A percentile compares a stretch with the other conserved stretches of the same genome.
These are phyloP conservation scores for Siniperca obscura DNA, from an alignment of 2,797 vertebrate species.

Conservation along the genomic window DNA sequence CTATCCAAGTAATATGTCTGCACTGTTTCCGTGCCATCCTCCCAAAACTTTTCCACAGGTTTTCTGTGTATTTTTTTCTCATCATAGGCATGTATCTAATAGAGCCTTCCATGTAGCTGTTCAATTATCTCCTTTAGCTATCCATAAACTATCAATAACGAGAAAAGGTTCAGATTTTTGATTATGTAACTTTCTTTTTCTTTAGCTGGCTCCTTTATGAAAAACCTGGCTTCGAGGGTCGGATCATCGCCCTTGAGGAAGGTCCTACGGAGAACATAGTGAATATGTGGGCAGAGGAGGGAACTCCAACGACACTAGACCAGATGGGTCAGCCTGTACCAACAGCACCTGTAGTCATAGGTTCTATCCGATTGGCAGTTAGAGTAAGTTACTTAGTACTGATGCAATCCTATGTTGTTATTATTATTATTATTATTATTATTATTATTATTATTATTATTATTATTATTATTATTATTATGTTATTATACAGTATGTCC, in stretches of 20 bases:
- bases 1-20: background rate
- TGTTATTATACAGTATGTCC: background rate
- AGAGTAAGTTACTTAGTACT: conserved; percentile 84
- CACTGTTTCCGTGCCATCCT: background rate
- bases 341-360: conserved; percentile 88
- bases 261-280: conserved; percentile 88
- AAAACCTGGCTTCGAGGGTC: conserved; percentile 94
- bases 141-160: background rate
- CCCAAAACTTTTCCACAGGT: background rate
- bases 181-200: conserved; percentile 11
- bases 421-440: background rate
- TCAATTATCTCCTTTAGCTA: background rate
- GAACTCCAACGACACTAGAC: conserved; percentile 72
- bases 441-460: no score
- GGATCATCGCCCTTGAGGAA: conserved; percentile 92
- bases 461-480: background rate
- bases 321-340: conserved; percentile 72
- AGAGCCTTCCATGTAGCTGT: background rate
- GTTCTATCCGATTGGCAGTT: conserved; percentile 91
- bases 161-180: background rate
- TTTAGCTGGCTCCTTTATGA: conserved; percentile 97
- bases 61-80: conserved; percentile 1
- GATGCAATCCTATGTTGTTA: background rate
- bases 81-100: background rate
- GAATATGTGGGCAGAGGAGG: conserved; percentile 89